Percentiles rank a stretch among this genome's conserved stretches.
Evolutionary conservation across 2,113 vertebrate genomes (phyloP).

Genomic region (Euleptes europaea): DNA sequence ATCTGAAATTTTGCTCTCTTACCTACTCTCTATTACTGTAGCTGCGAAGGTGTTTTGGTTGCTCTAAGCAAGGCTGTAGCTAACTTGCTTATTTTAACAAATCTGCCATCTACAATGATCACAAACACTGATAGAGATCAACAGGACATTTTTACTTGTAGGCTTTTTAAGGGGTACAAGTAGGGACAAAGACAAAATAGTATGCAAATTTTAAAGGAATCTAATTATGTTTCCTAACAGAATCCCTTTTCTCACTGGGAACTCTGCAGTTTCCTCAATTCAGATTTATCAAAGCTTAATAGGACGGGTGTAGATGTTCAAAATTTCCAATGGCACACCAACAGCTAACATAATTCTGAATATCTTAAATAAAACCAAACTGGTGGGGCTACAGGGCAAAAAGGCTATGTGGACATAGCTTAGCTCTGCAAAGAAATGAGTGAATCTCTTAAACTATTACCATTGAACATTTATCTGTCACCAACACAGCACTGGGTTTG

Average conservation of each 20-base stretch:
- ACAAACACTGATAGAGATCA: conserved; percentile 52
- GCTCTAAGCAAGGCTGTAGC: background rate
- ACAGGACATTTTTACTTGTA: conserved; percentile 46
- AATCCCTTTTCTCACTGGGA: conserved; percentile 68
- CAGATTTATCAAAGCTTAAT: conserved; percentile 66
- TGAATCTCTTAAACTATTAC: background rate
- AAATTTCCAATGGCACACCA: conserved; percentile 54
- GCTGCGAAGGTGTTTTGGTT: background rate
- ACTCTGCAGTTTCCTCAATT: conserved; percentile 64
- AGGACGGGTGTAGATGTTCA: conserved; percentile 65
- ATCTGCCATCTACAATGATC: conserved; percentile 17
- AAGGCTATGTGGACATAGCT: background rate
- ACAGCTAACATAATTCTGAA: conserved; percentile 60
- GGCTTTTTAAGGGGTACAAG: conserved; percentile 52
- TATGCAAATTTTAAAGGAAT: conserved; percentile 40
- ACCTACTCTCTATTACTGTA: background rate
- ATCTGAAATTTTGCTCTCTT: conserved; percentile 20
- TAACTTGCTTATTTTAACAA: background rate
- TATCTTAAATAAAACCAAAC: conserved; percentile 61
- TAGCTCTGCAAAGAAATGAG: background rate
- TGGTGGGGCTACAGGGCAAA: conserved; percentile 25
- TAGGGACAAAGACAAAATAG: conserved; percentile 34
- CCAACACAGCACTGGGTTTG: background rate
- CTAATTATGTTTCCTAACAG: conserved; percentile 62
- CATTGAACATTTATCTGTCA: background rate